Evolutionary conservation across 2,797 vertebrate species (phyloP), one percentile per base, ranked within the genome.

Genomic region (Buphagus erythrorhynchus): DNA sequence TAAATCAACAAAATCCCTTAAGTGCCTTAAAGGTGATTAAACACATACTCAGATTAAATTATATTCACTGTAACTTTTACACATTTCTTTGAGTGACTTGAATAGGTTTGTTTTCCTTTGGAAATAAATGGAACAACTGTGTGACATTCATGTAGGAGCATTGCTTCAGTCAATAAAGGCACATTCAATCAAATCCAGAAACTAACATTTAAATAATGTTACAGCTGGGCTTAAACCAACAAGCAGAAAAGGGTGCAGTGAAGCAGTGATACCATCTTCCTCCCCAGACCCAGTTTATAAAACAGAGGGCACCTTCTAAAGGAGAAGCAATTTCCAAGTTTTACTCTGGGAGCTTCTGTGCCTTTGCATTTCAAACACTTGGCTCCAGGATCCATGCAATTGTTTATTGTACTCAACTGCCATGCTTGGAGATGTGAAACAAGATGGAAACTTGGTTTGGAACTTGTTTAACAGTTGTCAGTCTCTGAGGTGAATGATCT

Each of bases 11-110:
- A 85, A 96, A 85, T 93, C 92, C 92, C 95, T 77, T 85, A 95
- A 79, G 93, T 91, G 80, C 65, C 72, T 93, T 94, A 89, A 95
- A 86, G 73, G 52, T 88, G 86, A 93, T 94, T 94, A 96, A 95
- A 89, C 66, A 61, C 54, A 84, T 63, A 71, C 76, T 87, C 91
- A 79, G 45, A 82, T 92, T 85, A 95, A 94, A 92, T 93, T 90
- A 88, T 94, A 85, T 48, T 85, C 88, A 69, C 72, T 95, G 54
- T 69, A 87, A 61, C 77, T 92, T 94, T 94, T 92, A 85, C 38
- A 61, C 35, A 18, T 87, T 92, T 79, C 59, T 94, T 66, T 82
- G 92, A 93, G 55, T 59, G 65, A 51, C 72, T 78, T 25, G 6
- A 86, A 86, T 58, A 88, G 48, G 31, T 75, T 92, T 91, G 79